Conservation (phyloP, 2,113 vertebrate species). For the Poecile atricapillus region DNA sequence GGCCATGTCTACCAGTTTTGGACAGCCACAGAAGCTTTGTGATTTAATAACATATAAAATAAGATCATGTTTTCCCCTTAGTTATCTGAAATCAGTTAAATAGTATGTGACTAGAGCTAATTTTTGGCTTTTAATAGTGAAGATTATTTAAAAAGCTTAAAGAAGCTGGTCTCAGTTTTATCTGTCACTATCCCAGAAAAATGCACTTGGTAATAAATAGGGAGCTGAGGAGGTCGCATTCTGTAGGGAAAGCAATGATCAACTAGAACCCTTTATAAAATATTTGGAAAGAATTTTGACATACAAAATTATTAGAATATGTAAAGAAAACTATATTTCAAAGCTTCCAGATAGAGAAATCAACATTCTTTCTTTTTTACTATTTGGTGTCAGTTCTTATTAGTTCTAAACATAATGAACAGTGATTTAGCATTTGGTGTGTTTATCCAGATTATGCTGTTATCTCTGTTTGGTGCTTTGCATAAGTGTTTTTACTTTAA, state of each 20-base stretch:
- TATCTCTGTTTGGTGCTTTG: background rate
- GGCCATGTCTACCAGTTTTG: background rate
- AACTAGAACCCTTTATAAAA: background rate
- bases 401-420: background rate
- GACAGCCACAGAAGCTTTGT: background rate
- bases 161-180: background rate
- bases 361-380: background rate
- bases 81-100: background rate
- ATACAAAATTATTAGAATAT: background rate
- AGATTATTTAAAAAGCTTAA: background rate
- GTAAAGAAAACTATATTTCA: background rate
- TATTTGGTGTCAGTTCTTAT: background rate
- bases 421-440: background rate
- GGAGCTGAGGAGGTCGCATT: background rate
- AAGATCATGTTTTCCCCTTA: background rate
- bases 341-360: background rate
- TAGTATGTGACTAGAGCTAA: background rate
- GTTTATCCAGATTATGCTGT: background rate
- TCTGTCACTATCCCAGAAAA: background rate
- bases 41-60: background rate
- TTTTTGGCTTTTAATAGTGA: background rate
- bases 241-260: background rate
- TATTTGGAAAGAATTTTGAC: background rate
- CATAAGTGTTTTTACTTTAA: background rate
- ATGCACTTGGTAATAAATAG: background rate